phyloP scores from a whole-genome alignment of 1,140 invertebrate genomes.

The Hormaphis cornu region DNA sequence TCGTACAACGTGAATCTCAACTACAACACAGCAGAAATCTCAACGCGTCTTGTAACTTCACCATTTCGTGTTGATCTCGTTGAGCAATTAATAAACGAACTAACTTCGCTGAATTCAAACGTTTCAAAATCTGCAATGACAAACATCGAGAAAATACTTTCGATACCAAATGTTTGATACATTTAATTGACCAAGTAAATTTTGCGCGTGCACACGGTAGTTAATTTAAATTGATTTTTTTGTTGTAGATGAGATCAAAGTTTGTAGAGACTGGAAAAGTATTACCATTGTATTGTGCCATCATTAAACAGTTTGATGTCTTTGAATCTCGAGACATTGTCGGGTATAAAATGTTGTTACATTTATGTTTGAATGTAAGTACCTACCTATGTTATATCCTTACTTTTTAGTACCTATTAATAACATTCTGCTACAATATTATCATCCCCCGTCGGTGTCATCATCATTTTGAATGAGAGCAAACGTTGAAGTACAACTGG shows the following conservation, averaged over 20 bases:
- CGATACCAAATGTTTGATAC: background rate
- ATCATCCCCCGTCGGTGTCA: no score
- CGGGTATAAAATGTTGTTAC: constrained; percentile 18
- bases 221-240: no score
- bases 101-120: background rate
- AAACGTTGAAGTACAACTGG: no score
- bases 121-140: constrained; percentile 4
- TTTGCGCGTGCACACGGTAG: no score
- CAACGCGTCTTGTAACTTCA: constrained; percentile 1
- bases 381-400: no score
- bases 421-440: no score
- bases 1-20: no score
- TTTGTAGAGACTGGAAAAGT: constrained; percentile 27
- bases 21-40: constrained; percentile 12
- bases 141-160: constrained; percentile 17
- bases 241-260: constrained; percentile 18
- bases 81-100: constrained; percentile 15
- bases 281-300: constrained; percentile 11
- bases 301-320: constrained; percentile 23
- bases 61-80: background rate
- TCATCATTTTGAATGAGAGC: no score
- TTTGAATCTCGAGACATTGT: constrained; percentile 29
- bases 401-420: no score
- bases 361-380: constrained; percentile 23
- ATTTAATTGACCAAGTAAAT: background rate